Evolutionary conservation across 2,797 vertebrate species (phyloP), one percentile per base, ranked within the genome.

Genomic region (Lycodopsis pacificus): DNA sequence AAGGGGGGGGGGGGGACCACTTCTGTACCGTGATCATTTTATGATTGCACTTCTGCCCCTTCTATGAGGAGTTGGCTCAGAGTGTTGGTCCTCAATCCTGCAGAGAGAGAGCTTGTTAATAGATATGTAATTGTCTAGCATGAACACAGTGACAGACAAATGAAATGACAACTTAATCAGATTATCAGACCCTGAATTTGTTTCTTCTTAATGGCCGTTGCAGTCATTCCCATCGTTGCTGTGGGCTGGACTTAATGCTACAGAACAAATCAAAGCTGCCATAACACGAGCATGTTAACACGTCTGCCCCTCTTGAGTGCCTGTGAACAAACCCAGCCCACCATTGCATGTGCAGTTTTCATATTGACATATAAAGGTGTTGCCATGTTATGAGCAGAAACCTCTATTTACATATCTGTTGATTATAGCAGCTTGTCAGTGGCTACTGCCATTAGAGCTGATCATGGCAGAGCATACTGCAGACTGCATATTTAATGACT

Each of bases 1-100:
- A 57, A 12, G 11, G 32, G 12, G 25, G 25, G 25, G 25, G 25
- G 25, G 27, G 10, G 46, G 73, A 74, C 49, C 77, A 80, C 65
- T 80, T 49, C 53, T 63, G 62, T 32, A 65, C 71, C 27, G 69
- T 71, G 54, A 72, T 70, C 32, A 48, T 32, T 73, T 71, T 54
- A 53, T 44, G n/a, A 62, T 51, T 77, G 44, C 61, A 48, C 44
- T 34, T 54, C 51, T 73, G 30, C 46, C 27, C 19, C 7, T 54
- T 76, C 65, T 61, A 66, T 74, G 46, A 73, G 49, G 36, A 65
- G 56, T 40, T 53, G 54, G 48, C 53, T 79, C 58, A 61, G 34
- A 14, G 5, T 65, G 70, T 63, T 44, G 42, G 68, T 53, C 80
- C 34, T 65, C 49, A 62, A 2, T 68, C 36, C 46, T 46, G 8